Conservation (phyloP, 2,797 vertebrate species). For the Myotis planiceps region DNA sequence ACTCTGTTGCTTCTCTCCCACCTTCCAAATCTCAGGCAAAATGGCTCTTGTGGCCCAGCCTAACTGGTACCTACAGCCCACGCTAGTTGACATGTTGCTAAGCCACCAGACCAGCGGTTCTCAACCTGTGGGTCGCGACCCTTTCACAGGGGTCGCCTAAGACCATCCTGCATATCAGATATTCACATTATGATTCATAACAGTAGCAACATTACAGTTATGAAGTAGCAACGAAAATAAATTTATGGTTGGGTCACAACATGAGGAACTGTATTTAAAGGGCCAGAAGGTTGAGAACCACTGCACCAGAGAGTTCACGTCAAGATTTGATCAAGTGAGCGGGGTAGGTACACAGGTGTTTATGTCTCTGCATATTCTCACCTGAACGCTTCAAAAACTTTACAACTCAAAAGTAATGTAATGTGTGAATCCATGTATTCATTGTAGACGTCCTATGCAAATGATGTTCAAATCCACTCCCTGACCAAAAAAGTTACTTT, state of each 20-base stretch:
- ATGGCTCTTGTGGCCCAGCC: background rate
- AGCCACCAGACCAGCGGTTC: too few species aligned
- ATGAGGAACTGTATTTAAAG: too few species aligned
- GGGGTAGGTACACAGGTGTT: background rate
- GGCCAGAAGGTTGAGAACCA: too few species aligned
- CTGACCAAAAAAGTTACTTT: background rate
- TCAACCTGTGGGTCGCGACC: too few species aligned
- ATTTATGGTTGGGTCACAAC: too few species aligned
- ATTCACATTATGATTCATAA: too few species aligned
- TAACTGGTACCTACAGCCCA: background rate
- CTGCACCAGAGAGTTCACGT: too few species aligned
- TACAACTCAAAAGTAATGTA: background rate
- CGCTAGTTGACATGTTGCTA: background rate
- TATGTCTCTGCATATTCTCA: background rate
- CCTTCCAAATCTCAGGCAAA: background rate
- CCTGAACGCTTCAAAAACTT: background rate
- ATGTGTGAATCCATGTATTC: background rate
- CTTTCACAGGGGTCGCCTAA: too few species aligned
- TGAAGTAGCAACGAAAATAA: too few species aligned
- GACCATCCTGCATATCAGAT: too few species aligned
- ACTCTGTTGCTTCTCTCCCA: accelerated
- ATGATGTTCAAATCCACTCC: background rate
- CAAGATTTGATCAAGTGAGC: background rate
- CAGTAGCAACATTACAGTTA: too few species aligned
- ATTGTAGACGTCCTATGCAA: background rate